phyloP scores from a whole-genome alignment of 1,140 invertebrate genomes.

The Adoxophyes honmai region DNA sequence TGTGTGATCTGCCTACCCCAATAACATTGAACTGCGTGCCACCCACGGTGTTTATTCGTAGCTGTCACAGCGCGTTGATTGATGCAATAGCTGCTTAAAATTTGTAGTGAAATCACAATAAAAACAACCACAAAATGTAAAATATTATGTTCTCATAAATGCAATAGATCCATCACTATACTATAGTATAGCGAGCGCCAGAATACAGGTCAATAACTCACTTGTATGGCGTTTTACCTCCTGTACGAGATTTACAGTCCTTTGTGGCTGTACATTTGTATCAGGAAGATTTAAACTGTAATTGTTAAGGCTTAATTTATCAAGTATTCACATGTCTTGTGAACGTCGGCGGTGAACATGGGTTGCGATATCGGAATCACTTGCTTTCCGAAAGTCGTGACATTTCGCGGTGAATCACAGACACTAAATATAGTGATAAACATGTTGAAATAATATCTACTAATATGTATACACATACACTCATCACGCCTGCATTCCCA shows the following conservation, averaged over 20 bases:
- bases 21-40: too few relatives aligned
- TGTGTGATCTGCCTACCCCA: too few relatives aligned
- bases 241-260: neutral
- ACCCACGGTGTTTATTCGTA: too few relatives aligned
- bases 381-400: too few relatives aligned
- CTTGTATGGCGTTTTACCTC: neutral
- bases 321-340: slow-evolving; percentile 8
- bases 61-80: too few relatives aligned
- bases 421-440: too few relatives aligned
- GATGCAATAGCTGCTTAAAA: too few relatives aligned
- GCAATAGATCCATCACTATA: neutral
- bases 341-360: neutral
- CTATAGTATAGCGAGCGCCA: neutral
- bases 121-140: neutral
- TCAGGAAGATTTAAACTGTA: slow-evolving; percentile 10
- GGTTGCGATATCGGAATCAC: too few relatives aligned
- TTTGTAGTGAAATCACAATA: neutral
- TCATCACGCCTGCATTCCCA: too few relatives aligned
- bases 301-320: slow-evolving; percentile 14
- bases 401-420: too few relatives aligned
- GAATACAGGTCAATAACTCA: neutral
- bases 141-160: neutral
- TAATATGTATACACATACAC: too few relatives aligned
- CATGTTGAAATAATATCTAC: too few relatives aligned
- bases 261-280: slow-evolving; percentile 1